Base-by-base conservation (phyloP, 2,113 vertebrate genomes). In the Tapirus terrestris region DNA sequence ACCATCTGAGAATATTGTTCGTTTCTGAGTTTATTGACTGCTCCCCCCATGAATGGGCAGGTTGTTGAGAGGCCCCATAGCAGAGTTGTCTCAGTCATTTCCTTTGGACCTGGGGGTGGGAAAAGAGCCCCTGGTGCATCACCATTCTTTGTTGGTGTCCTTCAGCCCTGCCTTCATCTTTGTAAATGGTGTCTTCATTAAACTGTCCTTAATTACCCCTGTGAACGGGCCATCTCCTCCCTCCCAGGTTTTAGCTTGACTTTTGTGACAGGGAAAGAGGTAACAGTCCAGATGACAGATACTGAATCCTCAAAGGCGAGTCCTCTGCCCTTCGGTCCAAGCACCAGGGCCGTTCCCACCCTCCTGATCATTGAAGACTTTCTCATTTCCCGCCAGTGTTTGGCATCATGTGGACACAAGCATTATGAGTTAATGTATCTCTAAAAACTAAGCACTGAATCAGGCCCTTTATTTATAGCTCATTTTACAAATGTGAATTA, bases 401-500 rank as follows among this genome's bases (percentile, higher is more conserved):
- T 79, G 67, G 87, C 79, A 76, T 86, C n/a, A 1, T 23, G 56
- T n/a, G 76, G 95, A 56, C 70, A 6, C 20, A 76, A 58, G 90
- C 94, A 63, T 73, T 58, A 56, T 73, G 92, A 96, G 84, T 85
- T 96, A 91, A 92, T 88, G 70, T 81, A 68, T 82, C 97, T 97
- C 90, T 95, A 88, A 97, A 97, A 97, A 90, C 93, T 95, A 96
- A 97, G 76, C 88, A 92, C 94, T 91, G 97, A 82, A 94, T 86
- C 91, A 60, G 36, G 67, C 43, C 88, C 76, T 96, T 90, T 97
- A 97, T 97, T 98, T 97, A 98, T 95, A 97, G 98, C 88, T 98
- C 95, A 81, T 96, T 96, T 98, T 95, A 98, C 92, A 98, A 98
- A 98, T 98, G 98, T 65, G 97, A 98, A 98, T 98, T 98, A 98